Percentiles rank a stretch among this genome's conserved stretches.
phyloP scores from a whole-genome alignment of 1,140 invertebrate species.

The Cyclina sinensis region DNA sequence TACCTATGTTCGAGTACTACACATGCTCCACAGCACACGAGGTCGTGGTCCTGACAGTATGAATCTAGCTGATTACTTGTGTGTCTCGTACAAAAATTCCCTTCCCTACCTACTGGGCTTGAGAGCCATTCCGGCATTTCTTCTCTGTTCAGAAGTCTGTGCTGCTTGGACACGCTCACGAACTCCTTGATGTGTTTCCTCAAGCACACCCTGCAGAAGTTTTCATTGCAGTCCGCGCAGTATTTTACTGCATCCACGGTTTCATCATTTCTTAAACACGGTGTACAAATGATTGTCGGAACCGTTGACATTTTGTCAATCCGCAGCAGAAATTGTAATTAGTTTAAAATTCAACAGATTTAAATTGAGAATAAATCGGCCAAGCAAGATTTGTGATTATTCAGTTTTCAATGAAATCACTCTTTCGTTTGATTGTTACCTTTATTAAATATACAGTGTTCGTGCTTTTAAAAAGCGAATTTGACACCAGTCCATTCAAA shows the following conservation, averaged over 20 bases:
- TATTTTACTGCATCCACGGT: conserved; percentile 9
- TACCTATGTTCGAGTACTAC: conserved; percentile 37
- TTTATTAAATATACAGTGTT: too few relatives aligned
- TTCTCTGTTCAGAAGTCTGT: conserved; percentile 14
- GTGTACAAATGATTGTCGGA: not conserved
- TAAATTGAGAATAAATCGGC: too few relatives aligned
- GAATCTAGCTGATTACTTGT: conserved; percentile 31
- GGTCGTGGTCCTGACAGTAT: conserved; percentile 33
- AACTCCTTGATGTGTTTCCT: conserved; percentile 1
- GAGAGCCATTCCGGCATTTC: conserved; percentile 42
- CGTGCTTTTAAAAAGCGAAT: too few relatives aligned
- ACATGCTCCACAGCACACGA: conserved; percentile 35
- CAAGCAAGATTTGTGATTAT: too few relatives aligned
- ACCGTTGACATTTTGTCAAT: not conserved
- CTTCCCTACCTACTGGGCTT: not conserved
- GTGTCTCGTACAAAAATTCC: conserved; percentile 2
- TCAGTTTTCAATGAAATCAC: too few relatives aligned
- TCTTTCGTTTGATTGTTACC: too few relatives aligned
- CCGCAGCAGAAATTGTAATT: too few relatives aligned
- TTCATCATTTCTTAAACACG: conserved; percentile 16
- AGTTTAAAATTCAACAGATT: too few relatives aligned
- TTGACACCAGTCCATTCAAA: too few relatives aligned
- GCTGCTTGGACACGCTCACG: not conserved
- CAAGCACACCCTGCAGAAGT: conserved; percentile 29
- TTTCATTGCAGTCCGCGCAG: conserved; percentile 30